Base-by-base conservation (phyloP, 2,797 vertebrate genomes). In the Mus minutoides region DNA sequence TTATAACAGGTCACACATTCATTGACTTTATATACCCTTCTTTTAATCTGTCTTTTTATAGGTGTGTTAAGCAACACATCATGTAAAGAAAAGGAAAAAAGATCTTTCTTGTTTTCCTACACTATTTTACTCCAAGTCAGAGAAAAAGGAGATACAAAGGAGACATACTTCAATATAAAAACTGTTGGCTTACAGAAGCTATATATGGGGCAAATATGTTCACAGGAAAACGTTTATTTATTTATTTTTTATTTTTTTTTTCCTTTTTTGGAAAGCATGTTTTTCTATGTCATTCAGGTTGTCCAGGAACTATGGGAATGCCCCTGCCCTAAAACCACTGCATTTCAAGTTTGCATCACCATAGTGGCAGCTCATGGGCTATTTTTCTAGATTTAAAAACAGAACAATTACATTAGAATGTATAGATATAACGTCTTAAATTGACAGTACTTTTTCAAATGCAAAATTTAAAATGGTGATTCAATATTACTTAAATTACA, bases 351-450 rank as follows among this genome's bases (percentile, higher is more conserved):
- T 60, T 88, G 29, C 0, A 34, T 34, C 12, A 46, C 19, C 52
- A 75, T 17, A 31, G 1, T 58, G 62, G 62, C 49, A 69, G 9
- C 11, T 21, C 21, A 11, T 46, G 16, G 17, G 29, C 11, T 34
- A 58, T 71, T 60, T 67, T 78, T 46, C 80, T 58, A 34, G 17
- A 37, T 56, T 77, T n/a, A 29, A n/a, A 69, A n/a, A 29, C 34
- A 52, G 62, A 21, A 84, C 67, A 93, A 85, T 95, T 91, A 79
- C 54, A 88, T 93, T 78, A 82, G 92, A 95, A 94, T 43, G 9
- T 84, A 22, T 88, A 40, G 7, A 24, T 62, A 84, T 86, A 43
- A 26, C 10, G 75, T 96, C 37, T 49, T 85, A 96, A 96, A 93
- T 4, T 82, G 37, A 96, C 77, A 92, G 83, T 12, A 90, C 78